Evolutionary conservation across 1,140 invertebrate species (phyloP).

Genomic region (Brachionus paranguensis): DNA sequence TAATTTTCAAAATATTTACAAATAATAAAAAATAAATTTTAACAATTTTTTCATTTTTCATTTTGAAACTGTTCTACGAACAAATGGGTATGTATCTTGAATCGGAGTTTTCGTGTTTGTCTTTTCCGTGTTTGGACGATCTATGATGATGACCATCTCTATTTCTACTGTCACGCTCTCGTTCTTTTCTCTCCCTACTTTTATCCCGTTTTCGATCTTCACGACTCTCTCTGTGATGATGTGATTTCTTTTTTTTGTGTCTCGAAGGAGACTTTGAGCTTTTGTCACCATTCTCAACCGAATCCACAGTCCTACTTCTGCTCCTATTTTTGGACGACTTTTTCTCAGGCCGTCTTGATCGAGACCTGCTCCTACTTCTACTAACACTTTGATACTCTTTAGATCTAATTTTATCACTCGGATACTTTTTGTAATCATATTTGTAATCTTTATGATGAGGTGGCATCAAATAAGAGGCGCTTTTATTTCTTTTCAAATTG

Average conservation of each 20-base stretch:
- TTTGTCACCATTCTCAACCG: not conserved
- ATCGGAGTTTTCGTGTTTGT: conserved; percentile 8
- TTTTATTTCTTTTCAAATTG: not conserved
- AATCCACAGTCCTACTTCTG: not conserved
- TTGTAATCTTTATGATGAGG: conserved; percentile 8
- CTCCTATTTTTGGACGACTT: conserved; percentile 4
- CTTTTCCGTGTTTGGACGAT: conserved; percentile 18
- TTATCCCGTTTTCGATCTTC: not conserved
- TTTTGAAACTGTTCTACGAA: not conserved
- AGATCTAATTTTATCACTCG: not conserved
- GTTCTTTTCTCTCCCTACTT: not conserved
- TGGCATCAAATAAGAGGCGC: not conserved
- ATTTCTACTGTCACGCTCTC: not conserved
- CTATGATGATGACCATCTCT: conserved; percentile 7
- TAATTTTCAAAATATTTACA: conserved; percentile 3
- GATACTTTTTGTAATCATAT: conserved; percentile 6
- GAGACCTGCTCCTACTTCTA: conserved; percentile 6
- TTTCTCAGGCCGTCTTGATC: not conserved
- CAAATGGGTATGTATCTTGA: conserved; percentile 22
- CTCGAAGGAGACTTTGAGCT: not conserved
- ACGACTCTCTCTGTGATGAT: conserved; percentile 18
- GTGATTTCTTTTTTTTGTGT: conserved; percentile 19
- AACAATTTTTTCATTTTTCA: not conserved
- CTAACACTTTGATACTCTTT: not conserved
- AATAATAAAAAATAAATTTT: not conserved